Conservation (phyloP, 2,888 invertebrate genomes). For the Machimus rusticus region DNA sequence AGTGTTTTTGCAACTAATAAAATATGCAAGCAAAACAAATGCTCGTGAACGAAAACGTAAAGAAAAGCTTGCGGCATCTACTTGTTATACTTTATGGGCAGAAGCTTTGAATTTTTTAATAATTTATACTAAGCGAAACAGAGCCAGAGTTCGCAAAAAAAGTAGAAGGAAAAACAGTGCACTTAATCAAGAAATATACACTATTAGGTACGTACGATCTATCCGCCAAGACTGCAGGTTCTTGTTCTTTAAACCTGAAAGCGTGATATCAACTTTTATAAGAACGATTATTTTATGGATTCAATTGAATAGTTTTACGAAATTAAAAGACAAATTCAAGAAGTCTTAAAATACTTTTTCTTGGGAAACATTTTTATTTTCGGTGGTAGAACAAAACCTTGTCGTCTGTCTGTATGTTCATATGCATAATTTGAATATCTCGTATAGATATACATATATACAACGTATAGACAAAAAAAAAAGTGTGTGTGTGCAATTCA, state of each 20-base stretch:
- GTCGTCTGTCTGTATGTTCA: neutral
- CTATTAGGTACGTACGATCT: constrained; percentile 62
- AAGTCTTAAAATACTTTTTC: neutral
- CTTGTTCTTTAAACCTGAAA: constrained; percentile 64
- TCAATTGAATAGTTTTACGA: neutral
- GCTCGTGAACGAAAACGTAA: neutral
- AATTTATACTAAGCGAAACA: neutral
- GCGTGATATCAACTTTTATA: constrained; percentile 54
- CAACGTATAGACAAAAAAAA: neutral
- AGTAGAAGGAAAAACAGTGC: neutral
- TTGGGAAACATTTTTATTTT: neutral
- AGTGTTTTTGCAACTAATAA: neutral
- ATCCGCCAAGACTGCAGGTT: constrained; percentile 63
- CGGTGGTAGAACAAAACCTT: neutral
- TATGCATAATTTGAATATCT: neutral
- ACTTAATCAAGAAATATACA: neutral
- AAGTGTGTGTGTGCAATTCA: too few species aligned
- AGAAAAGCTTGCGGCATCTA: neutral
- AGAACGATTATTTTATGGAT: neutral
- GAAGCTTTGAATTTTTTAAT: neutral
- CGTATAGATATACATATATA: neutral
- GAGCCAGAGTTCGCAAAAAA: neutral
- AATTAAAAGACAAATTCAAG: neutral
- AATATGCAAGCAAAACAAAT: neutral
- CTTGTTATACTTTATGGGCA: neutral